Evolutionary conservation across 2,113 vertebrate species (phyloP), one percentile per base, ranked within the genome.

Genomic region (Misgurnus anguillicaudatus): DNA sequence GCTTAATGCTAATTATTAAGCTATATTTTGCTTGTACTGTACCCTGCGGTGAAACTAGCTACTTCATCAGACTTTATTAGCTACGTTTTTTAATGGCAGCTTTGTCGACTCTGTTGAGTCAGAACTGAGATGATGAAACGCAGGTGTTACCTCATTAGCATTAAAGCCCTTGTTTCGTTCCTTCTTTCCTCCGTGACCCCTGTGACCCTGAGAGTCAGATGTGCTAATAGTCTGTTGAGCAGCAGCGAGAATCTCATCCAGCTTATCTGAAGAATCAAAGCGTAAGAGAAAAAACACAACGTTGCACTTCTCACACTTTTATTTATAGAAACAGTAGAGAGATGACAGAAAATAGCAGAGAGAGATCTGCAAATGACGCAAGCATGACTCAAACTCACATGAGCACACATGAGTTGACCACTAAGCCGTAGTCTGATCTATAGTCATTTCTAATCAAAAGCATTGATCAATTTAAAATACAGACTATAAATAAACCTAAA

Each of bases 161-260:
- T 88, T 90, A 81, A 93, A 92, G 81, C 94, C 96, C 89, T 94
- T 94, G 87, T 91, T 93, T 21, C 92, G 87, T 53, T 95, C 92
- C 79, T 94, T 92, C 82, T 95, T 95, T 83, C 92, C 94, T 77
- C 92, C 90, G 4, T 96, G 94, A 88, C 92, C 91, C n/a, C 93
- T 91, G 5, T 94, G 91, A 72, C 92, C 91, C 63, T 95, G 93
- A 82, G 92, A 93, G 86, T 97, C 96, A 51, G 95, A 92, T 14
- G 95, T 94, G 42, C 91, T 93, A 86, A 97, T 97, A 36, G 95
- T 95, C 85, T 97, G 94, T 71, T 97, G 96, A 85, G 96, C 96
- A 5, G 96, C 96, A 0, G 96, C 95, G 88, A 97, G 82, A 75
- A 97, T 97, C 88, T 97, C 96, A 57, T 97, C 96, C 90, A 97